Conservation (phyloP, 2,888 invertebrate genomes). For the Chelonus formosanus region DNA sequence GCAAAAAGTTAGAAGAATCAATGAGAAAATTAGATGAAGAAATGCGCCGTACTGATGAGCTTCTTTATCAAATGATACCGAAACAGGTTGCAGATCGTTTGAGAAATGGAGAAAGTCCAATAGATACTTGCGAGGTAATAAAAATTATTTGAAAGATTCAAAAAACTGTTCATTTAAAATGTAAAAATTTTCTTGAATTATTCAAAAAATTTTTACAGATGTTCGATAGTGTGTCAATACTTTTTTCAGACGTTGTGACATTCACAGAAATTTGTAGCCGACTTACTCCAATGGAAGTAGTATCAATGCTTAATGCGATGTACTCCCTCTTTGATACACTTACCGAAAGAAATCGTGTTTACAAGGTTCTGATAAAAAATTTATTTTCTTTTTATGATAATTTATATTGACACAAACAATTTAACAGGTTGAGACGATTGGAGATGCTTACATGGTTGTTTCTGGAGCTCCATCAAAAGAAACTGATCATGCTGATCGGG, state of each 20-base stretch:
- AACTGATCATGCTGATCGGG: conserved; percentile 88
- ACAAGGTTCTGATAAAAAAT: conserved; percentile 75
- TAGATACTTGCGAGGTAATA: conserved; percentile 95
- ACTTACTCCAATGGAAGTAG: conserved; percentile 97
- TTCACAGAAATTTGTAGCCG: conserved; percentile 97
- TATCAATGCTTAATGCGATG: conserved; percentile 97
- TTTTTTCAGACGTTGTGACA: conserved; percentile 97
- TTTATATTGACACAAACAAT: background rate
- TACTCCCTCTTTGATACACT: conserved; percentile 96
- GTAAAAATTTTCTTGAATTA: no score
- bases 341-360: conserved; percentile 91
- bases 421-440: conserved; percentile 91
- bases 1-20: conserved; percentile 93
- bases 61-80: conserved; percentile 98
- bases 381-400: background rate
- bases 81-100: conserved; percentile 95
- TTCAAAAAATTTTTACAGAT: conserved; percentile 71
- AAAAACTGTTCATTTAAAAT: background rate
- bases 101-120: conserved; percentile 92
- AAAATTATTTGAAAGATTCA: background rate
- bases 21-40: conserved; percentile 96
- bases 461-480: conserved; percentile 94
- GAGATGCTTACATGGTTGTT: conserved; percentile 98
- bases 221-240: conserved; percentile 94
- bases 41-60: conserved; percentile 93